Base-by-base conservation (phyloP, 2,888 invertebrate species). In the Pyralis farinalis region DNA sequence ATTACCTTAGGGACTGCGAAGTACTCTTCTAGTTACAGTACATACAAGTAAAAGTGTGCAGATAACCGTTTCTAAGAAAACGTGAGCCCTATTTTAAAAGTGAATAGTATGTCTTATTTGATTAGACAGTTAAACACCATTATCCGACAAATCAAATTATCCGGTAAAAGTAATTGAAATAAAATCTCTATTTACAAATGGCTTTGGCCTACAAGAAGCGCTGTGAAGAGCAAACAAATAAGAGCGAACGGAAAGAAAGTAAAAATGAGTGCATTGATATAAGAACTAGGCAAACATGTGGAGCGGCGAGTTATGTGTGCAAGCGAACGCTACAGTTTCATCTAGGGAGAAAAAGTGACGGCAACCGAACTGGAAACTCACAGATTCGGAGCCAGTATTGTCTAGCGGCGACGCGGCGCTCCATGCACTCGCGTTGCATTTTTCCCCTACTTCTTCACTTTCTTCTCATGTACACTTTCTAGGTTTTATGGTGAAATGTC, bases 171-270 rank as follows among this genome's bases (percentile, higher is more conserved):
- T n/a, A n/a, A n/a, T n/a, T n/a, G n/a, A 16, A 16, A 16, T 16
- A 16, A 3, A 16, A 16, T 3, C 16, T 16, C 16, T 16, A 16
- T 4, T 3, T 16, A 16, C 2, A 16, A 2, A 16, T 16, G 4
- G 25, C n/a, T 7, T 1, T 7, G 21, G 25, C n/a, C 25, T 1
- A 25, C 25, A 28, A 39, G 56, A 63, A 62, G 62, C 53, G 59
- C 59, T 46, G 44, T 34, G 49, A 61, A 63, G 66, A 71, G 70
- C 68, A 70, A 79, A 72, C 65, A 56, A 71, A 76, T 58, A 85
- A 85, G 81, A 84, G 86, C 82, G 86, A 86, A 80, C 74, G 82
- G 82, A 84, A 84, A 81, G 88, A 88, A 87, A 88, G 88, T 87
- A 88, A 88, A 86, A 87, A 85, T 86, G 81, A 84, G 78, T 76